A percentile compares a stretch with the other conserved stretches of the same genome.
Evolutionary conservation across 2,797 vertebrate genomes (phyloP).

Genomic region (Falco biarmicus): DNA sequence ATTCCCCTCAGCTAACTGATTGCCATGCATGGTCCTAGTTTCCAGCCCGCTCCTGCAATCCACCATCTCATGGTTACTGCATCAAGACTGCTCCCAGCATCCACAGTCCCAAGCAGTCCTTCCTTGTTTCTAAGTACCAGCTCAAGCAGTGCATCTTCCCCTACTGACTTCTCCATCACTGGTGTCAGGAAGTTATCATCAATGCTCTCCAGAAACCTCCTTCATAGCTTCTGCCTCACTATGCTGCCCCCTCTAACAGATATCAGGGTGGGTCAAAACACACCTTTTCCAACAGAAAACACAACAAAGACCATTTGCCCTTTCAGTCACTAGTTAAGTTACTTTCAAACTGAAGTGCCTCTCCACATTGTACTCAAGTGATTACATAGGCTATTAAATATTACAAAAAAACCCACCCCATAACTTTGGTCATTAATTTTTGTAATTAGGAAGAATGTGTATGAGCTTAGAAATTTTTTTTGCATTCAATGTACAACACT

Average conservation of each 20-base stretch:
- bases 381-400: background rate
- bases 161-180: background rate
- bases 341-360: background rate
- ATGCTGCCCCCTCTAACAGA: background rate
- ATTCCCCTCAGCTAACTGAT: too few species aligned
- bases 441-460: background rate
- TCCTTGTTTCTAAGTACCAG: background rate
- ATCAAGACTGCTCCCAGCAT: background rate
- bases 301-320: background rate
- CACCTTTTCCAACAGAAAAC: background rate
- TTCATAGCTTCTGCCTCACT: background rate
- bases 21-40: too few species aligned
- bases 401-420: fast-evolving
- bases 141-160: background rate
- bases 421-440: background rate
- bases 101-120: background rate
- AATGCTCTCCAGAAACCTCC: background rate
- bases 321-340: background rate
- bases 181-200: background rate
- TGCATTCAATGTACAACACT: background rate
- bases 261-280: background rate
- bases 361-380: background rate
- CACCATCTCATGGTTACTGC: background rate
- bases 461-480: background rate
- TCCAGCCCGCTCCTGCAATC: background rate